These are phyloP conservation scores for Rapana venosa DNA, from an alignment of 2,888 invertebrate species.

Conservation along the genomic window DNA sequence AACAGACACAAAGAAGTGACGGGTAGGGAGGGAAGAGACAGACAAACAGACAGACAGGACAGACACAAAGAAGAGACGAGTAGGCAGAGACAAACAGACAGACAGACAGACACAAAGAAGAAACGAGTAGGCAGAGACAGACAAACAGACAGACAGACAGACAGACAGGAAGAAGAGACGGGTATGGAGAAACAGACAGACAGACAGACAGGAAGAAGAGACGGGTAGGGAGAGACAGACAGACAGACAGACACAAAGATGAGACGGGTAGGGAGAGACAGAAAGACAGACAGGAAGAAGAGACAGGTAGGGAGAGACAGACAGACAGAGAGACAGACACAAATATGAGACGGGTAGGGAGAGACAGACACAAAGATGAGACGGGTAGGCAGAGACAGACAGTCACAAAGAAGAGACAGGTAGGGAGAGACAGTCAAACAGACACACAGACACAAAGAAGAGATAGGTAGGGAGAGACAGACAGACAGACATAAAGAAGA, in stretches of 20 bases:
- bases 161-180: too few relatives aligned
- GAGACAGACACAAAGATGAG: neutral
- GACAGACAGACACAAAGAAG: too few relatives aligned
- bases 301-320: neutral
- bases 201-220: too few relatives aligned
- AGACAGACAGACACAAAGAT: too few relatives aligned
- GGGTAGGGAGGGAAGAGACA: too few relatives aligned
- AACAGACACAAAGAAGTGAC: neutral
- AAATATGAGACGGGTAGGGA: too few relatives aligned
- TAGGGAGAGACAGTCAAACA: too few relatives aligned
- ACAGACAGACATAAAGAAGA: neutral
- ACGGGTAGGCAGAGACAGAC: neutral
- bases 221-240: neutral
- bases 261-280: neutral
- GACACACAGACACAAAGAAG: neutral
- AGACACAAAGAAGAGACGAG: too few relatives aligned
- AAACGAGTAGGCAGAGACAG: too few relatives aligned
- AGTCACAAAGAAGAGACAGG: too few relatives aligned
- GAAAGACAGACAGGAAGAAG: constrained; percentile 11
- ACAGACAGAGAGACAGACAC: neutral
- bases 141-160: too few relatives aligned
- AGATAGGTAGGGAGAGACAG: neutral
- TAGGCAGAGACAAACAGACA: too few relatives aligned
- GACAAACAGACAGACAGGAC: neutral
- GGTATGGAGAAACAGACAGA: neutral